Conservation (phyloP, 2,888 invertebrate genomes). For the Andrena dorsata region DNA sequence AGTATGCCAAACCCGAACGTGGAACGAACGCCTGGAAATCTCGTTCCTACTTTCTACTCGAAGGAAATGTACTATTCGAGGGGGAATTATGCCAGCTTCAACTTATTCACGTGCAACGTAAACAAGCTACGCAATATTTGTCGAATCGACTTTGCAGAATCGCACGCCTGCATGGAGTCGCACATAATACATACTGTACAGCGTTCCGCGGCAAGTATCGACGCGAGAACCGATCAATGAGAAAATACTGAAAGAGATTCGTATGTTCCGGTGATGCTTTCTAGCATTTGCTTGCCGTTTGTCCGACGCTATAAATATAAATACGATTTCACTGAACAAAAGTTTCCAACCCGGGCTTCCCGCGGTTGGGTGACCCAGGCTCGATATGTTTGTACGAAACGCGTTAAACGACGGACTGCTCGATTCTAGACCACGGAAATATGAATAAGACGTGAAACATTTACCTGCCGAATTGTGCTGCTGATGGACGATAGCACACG, state of each 20-base stretch:
- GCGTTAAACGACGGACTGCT: no score
- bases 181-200: not conserved
- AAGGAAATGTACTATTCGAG: not conserved
- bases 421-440: not conserved
- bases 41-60: not conserved
- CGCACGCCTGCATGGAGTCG: not conserved
- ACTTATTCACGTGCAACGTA: not conserved
- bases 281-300: not conserved
- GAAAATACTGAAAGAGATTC: not conserved
- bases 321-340: no score
- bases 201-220: no score
- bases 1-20: no score
- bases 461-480: conserved; percentile 25
- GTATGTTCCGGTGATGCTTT: not conserved
- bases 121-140: not conserved
- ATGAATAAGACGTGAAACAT: not conserved
- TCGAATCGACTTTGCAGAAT: not conserved
- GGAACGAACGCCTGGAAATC: no score
- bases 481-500: conserved; percentile 9
- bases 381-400: not conserved
- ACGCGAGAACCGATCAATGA: not conserved
- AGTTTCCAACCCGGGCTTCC: no score
- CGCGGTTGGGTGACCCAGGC: no score
- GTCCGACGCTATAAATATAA: not conserved
- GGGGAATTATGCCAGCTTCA: not conserved